Percentiles rank a stretch among this genome's conserved stretches.
These are phyloP conservation scores for Diplolepis rosae DNA, from an alignment of 2,888 invertebrate genomes.

Conservation along the genomic window DNA sequence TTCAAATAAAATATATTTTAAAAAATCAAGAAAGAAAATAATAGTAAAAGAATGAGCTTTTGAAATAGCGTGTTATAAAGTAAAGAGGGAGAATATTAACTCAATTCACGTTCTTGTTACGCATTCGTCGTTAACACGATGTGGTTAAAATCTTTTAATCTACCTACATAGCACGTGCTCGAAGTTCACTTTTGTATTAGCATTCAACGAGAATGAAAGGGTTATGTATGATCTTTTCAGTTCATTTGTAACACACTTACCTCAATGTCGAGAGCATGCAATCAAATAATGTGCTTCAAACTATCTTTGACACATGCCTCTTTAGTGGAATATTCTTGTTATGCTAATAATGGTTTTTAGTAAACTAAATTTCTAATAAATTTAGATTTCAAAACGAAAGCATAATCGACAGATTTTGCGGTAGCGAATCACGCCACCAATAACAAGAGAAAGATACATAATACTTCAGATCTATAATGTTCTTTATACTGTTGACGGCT, in stretches of 20 bases:
- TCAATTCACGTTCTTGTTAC: conserved; percentile 7
- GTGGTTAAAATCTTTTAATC: conserved; percentile 9
- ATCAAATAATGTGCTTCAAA: background rate
- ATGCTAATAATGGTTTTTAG: background rate
- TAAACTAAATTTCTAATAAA: background rate
- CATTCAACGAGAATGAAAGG: conserved; percentile 28
- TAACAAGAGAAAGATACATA: too few species aligned
- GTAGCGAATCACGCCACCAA: too few species aligned
- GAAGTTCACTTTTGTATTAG: conserved; percentile 25
- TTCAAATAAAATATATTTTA: background rate
- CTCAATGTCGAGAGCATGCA: background rate
- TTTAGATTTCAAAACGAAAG: background rate
- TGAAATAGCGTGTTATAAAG: background rate
- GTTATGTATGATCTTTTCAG: conserved; percentile 22
- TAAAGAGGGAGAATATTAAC: background rate
- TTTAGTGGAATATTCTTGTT: background rate
- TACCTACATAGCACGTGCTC: conserved; percentile 23
- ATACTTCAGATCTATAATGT: too few species aligned
- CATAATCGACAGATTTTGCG: too few species aligned
- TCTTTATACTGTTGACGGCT: too few species aligned
- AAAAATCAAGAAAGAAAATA: background rate
- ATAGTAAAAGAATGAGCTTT: background rate
- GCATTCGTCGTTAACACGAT: conserved; percentile 18
- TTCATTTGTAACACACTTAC: conserved; percentile 5
- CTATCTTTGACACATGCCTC: conserved; percentile 1